Base-by-base conservation (phyloP, 2,888 invertebrate species). In the Cremastinae sp. region DNA sequence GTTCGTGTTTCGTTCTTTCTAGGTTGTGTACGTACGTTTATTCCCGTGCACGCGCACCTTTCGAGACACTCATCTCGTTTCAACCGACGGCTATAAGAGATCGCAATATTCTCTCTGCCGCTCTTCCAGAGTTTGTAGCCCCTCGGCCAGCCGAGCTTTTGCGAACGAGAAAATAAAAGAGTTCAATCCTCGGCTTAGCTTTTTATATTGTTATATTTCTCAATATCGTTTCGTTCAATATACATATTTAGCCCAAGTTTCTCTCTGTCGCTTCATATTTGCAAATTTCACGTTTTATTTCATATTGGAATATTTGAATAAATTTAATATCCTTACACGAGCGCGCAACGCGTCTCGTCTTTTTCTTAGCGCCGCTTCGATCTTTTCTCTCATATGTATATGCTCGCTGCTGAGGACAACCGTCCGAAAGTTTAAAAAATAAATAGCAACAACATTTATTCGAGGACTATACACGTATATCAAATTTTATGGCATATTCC, bases 31-130 rank as follows among this genome's bases (percentile, higher is more conserved):
- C 10, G 43, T 66, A 28, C 43, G 66, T 55, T 55, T 45, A 56
- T 55, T 55, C 37, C 45, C 35, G 45, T 56, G 18, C 55, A 56
- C 45, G 58, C 20, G 45, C 39, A 53, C 47, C 59, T 61, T 37
- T 37, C 49, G 22, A 61, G 70, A 45, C 47, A 47, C 61, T 77
- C 58, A 68, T 75, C 65, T 70, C 49, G 65, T 77, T 77, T 28
- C 47, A 59, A 69, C 61, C 28, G 20, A 18, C 43, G 73, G 65
- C 70, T 70, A 77, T 74, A 77, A 70, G 70, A 74, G 61, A 65
- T 73, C 56, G 73, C 76, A 77, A 77, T 77, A 74, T 77, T 45
- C 61, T 51, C 2, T 28, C 55, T 35, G 14, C 65, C 64, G 49
- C 39, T 20, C 9, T 51, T 47, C 39, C 22, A 37, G 20, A 37